Base-by-base conservation (phyloP, 2,888 invertebrate genomes). In the Philaethria dido region DNA sequence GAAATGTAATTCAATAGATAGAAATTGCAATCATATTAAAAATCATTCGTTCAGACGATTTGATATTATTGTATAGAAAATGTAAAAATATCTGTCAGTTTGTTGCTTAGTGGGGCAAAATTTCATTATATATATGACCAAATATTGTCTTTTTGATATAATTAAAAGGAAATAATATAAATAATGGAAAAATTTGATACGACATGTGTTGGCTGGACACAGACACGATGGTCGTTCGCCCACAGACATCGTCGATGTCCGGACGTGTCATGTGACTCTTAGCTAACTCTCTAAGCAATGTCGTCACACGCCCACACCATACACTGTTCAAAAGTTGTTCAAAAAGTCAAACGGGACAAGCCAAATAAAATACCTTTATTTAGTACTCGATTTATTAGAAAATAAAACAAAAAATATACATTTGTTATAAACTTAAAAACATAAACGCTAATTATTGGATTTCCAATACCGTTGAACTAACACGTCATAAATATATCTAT, bases 341-440 rank as follows among this genome's bases (percentile, higher is more conserved):
- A 29, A 45, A 45, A n/a, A 1, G 14, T 25, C 11, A 42, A n/a
- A 9, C 11, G 20, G 36, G 33, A 33, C 0, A 48, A 4, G 0
- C 8, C 20, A 42, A 57, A 47, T 57, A 52, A 68, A 60, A 64
- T 16, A 50, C 29, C 5, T n/a, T 52, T 29, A 29, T n/a, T 65
- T 45, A 73, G 72, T 74, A 62, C 73, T 81, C 84, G 81, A 81
- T 86, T 87, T 83, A 73, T 84, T 82, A 81, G 72, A 86, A 84
- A 86, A n/a, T n/a, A n/a, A n/a, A n/a, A n/a, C n/a, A 85, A 87
- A 85, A 85, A 82, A 86, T 82, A 82, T 84, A 84, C 61, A 75
- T n/a, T n/a, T n/a, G n/a, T n/a, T n/a, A 77, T 74, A 76, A 79
- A 73, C 72, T 50, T 66, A 66, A 72, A 74, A 74, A 71, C 67